phyloP scores from a whole-genome alignment of 2,888 invertebrate genomes.

The Sinohyriopsis cumingii region DNA sequence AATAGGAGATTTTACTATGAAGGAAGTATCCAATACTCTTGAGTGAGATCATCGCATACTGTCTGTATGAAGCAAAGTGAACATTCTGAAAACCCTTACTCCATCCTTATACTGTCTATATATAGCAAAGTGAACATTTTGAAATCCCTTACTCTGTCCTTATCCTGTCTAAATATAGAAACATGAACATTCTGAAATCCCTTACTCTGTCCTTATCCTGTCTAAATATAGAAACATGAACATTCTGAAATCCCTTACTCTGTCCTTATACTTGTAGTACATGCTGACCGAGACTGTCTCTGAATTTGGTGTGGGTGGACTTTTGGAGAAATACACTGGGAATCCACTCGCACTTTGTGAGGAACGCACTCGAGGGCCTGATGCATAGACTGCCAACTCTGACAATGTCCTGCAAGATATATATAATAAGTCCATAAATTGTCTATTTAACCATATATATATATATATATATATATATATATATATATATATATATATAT shows the following conservation, averaged over 20 bases:
- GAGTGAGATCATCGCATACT: too few relatives aligned
- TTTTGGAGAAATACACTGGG: constrained; percentile 58
- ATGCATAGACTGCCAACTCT: constrained; percentile 77
- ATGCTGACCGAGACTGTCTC: constrained; percentile 75
- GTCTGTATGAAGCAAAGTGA: too few relatives aligned
- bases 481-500: too few relatives aligned
- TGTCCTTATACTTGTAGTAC: constrained; percentile 50
- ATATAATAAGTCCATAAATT: neutral
- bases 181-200: too few relatives aligned
- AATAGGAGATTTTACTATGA: too few relatives aligned
- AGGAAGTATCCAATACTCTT: too few relatives aligned
- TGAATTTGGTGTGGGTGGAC: constrained; percentile 68
- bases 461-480: too few relatives aligned
- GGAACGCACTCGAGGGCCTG: constrained; percentile 48
- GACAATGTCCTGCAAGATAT: constrained; percentile 78
- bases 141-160: neutral
- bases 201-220: neutral
- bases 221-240: neutral
- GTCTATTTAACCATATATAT: neutral
- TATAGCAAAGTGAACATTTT: too few relatives aligned
- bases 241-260: constrained; percentile 1
- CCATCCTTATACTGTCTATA: neutral
- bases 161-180: too few relatives aligned
- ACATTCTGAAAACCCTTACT: neutral
- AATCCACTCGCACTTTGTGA: constrained; percentile 43